Evolutionary conservation across 2,888 invertebrate genomes (phyloP).

Genomic region (Ferdinandea cuprea): DNA sequence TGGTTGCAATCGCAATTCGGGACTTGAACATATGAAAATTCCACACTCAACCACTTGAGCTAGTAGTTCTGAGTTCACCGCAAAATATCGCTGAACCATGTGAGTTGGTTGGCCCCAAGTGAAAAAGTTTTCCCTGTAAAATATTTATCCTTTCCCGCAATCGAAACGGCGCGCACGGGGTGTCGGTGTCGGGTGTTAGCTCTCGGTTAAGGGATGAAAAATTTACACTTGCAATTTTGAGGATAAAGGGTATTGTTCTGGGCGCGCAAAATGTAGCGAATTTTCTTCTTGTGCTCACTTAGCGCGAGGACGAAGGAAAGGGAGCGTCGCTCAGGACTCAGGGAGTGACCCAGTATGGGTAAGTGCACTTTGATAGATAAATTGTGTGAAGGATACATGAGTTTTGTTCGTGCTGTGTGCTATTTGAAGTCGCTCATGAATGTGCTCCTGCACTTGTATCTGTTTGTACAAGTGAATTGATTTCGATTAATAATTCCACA

Average conservation of each 20-base stretch:
- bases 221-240: not conserved
- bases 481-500: constrained; percentile 24
- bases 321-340: too few relatives aligned
- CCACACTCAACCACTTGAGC: constrained; percentile 5
- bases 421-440: not conserved
- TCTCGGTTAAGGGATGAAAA: not conserved
- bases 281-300: not conserved
- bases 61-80: constrained; percentile 17
- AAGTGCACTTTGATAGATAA: constrained; percentile 10
- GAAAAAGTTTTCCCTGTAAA: not conserved
- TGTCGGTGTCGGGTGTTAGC: not conserved
- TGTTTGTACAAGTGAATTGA: constrained; percentile 10
- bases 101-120: not conserved
- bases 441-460: not conserved
- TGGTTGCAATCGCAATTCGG: not conserved
- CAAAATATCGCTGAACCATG: constrained; percentile 3
- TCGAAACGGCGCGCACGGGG: not conserved
- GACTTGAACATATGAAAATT: not conserved
- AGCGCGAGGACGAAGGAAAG: not conserved
- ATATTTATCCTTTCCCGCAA: not conserved
- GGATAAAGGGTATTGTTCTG: not conserved
- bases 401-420: not conserved
- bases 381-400: too few relatives aligned
- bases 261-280: not conserved
- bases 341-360: too few relatives aligned